Evolutionary conservation across 2,113 vertebrate genomes (phyloP).

Genomic region (Xiphophorus couchianus): DNA sequence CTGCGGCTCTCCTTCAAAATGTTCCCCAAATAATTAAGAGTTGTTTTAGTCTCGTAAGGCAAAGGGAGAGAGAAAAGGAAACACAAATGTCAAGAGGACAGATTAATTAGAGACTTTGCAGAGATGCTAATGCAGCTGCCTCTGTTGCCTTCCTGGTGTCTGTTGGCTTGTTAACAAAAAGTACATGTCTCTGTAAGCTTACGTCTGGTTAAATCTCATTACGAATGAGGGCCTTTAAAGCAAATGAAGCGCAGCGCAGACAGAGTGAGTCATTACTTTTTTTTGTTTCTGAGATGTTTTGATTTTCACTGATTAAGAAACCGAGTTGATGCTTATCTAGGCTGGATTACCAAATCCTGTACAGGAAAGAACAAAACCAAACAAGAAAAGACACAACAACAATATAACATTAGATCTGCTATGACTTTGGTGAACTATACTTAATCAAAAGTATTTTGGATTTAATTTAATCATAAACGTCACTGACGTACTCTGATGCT

Average conservation of each 20-base stretch:
- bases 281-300: not conserved
- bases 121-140: no score
- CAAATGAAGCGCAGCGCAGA: not conserved
- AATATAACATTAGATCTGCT: not conserved
- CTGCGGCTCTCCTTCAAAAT: slow-evolving; percentile 5
- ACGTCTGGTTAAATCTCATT: not conserved
- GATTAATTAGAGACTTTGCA: no score
- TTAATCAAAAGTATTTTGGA: not conserved
- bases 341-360: no score
- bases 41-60: not conserved
- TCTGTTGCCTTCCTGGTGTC: not conserved
- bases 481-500: not conserved
- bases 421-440: not conserved
- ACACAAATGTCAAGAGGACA: not conserved
- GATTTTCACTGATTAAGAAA: no score
- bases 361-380: not conserved
- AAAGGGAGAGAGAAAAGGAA: not conserved
- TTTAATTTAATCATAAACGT: not conserved
- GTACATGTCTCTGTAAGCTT: not conserved
- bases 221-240: not conserved
- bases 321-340: not conserved
- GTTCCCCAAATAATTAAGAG: not conserved
- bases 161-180: not conserved
- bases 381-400: not conserved
- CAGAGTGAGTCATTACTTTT: not conserved